Conservation (phyloP, 53 echinoderm and acorn worm genomes). For the Temnopleurus reevesii region DNA sequence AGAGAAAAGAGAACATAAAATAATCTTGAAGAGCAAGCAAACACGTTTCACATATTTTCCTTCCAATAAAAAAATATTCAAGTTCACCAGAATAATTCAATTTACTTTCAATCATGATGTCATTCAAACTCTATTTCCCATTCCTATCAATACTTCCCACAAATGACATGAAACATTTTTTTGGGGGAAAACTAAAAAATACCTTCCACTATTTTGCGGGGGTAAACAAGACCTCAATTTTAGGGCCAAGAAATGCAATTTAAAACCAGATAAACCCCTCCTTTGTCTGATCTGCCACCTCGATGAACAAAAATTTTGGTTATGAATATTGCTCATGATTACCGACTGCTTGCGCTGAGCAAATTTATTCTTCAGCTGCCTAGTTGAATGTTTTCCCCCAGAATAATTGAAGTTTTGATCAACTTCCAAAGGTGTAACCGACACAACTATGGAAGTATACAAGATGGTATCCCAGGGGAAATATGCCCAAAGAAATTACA, state of each 20-base stretch:
- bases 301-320: neutral
- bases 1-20: neutral
- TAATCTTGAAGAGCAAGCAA: neutral
- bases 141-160: neutral
- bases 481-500: neutral
- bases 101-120: slow-evolving; percentile 30
- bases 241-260: neutral
- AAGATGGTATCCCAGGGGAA: neutral
- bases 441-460: neutral
- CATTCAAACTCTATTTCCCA: slow-evolving; percentile 6
- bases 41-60: neutral
- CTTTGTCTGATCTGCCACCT: neutral
- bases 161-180: slow-evolving; percentile 3
- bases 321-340: slow-evolving; percentile 12
- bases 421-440: neutral
- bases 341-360: neutral
- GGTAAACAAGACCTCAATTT: neutral
- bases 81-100: slow-evolving; percentile 5
- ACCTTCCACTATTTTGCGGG: neutral
- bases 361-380: slow-evolving; percentile 35
- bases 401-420: slow-evolving; percentile 7
- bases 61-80: neutral
- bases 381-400: neutral
- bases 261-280: slow-evolving; percentile 23
- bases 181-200: neutral